Percentiles rank a stretch among this genome's conserved stretches.
These are phyloP conservation scores for Sphaeramia orbicularis DNA, from an alignment of 2,797 vertebrate genomes.

Conservation along the genomic window DNA sequence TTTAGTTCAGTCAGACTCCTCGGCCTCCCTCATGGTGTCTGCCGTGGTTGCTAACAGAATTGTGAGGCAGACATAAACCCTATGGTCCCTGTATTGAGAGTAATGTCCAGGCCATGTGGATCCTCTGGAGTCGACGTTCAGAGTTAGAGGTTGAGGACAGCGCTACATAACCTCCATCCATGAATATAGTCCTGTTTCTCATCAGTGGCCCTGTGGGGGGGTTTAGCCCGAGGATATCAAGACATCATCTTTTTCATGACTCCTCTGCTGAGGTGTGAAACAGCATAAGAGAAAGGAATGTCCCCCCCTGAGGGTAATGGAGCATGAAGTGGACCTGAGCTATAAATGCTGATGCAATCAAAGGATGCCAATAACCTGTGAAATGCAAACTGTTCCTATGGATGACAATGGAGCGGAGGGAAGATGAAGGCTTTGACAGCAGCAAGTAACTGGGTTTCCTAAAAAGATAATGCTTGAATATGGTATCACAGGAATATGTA, in stretches of 20 bases:
- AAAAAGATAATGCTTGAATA: neutral
- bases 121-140: neutral
- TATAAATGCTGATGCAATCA: conserved; percentile 81
- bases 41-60: neutral
- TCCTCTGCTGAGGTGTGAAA: conserved; percentile 65
- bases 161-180: conserved; percentile 15
- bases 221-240: conserved; percentile 57
- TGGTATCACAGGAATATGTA: neutral
- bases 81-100: neutral
- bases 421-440: neutral
- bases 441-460: conserved; percentile 1
- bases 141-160: conserved; percentile 9
- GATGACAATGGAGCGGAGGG: conserved; percentile 44
- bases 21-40: too few species aligned
- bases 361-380: conserved; percentile 78
- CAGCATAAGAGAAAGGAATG: conserved; percentile 52
- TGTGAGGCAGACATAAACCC: neutral
- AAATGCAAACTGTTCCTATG: conserved; percentile 76
- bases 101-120: neutral
- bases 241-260: conserved; percentile 61
- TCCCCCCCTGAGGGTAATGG: conserved; percentile 64
- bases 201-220: conserved; percentile 54
- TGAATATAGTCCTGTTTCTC: conserved; percentile 28
- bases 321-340: conserved; percentile 73
- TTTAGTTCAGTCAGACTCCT: too few species aligned